Base-by-base conservation (phyloP, 2,797 vertebrate genomes). In the Arremon brunneinucha region DNA sequence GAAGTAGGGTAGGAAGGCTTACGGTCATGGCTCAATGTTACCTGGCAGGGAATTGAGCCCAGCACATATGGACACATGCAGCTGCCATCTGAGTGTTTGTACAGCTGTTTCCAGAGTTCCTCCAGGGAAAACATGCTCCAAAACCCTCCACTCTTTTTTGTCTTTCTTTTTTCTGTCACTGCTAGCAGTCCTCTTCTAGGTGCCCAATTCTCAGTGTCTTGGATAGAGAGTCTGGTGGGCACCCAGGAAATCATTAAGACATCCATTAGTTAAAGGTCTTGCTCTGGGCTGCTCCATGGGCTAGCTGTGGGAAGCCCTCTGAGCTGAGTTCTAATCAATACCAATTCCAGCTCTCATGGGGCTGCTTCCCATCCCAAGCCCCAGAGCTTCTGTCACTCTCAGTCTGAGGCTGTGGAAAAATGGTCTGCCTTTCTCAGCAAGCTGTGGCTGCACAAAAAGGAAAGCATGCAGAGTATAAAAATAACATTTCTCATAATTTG, bases 51-150 rank as follows among this genome's bases (percentile, higher is more conserved):
- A 87, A 41, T 11, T 0, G 0, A 94, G 79, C 43, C 39, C 41
- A 43, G 14, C 0, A 0, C 32, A 47, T 14, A 59, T 3, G 12
- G 16, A 9, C 43, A 79, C 28, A 7, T 2, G 2, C 37, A 76
- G 35, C 59, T 69, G 37, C 50, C 4, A 2, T 70, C 56, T 79
- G 27, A 19, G 24, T 79, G 46, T 82, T 78, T 75, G 81, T 62
- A 57, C 65, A 71, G 21, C 26, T 56, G 24, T 44, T 60, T 50
- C 62, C 49, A 65, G 47, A 76, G 46, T 57, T 87, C 30, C 15
- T 39, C 7, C 7, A 1, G 9, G n/a, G 23, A 50, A 83, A 86
- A 41, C 24, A 15, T 39, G 9, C 32, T 79, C 75, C 68, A 46
- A 50, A 87, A 91, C 32, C 26, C 34, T 63, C 12, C 26, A 39